These are phyloP conservation scores for Metopia argyrocephala DNA, from an alignment of 2,888 invertebrate genomes.

Conservation along the genomic window DNA sequence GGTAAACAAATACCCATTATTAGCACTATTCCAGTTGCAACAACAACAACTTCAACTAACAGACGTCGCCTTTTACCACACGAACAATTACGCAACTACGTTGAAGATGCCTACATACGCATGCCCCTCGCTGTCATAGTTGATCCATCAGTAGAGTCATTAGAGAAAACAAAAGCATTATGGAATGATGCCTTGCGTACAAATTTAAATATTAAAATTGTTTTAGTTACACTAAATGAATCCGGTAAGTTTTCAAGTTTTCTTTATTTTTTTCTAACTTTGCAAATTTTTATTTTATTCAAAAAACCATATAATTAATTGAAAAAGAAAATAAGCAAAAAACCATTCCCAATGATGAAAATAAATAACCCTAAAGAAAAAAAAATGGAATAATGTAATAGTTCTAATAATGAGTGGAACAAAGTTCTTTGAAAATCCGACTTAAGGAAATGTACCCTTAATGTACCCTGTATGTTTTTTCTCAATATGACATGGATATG, in stretches of 20 bases:
- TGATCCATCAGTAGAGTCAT: slow-evolving; percentile 75
- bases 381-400: no score
- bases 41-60: slow-evolving; percentile 38
- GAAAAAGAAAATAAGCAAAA: no score
- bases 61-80: slow-evolving; percentile 74
- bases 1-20: slow-evolving; percentile 62
- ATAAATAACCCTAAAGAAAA: no score
- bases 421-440: no score
- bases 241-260: slow-evolving; percentile 71
- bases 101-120: slow-evolving; percentile 78
- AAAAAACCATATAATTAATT: no score
- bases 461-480: no score
- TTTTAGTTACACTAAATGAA: slow-evolving; percentile 76
- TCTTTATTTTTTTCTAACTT: slow-evolving; percentile 4
- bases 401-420: no score
- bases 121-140: slow-evolving; percentile 78
- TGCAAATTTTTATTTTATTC: background rate
- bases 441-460: no score
- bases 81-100: slow-evolving; percentile 77
- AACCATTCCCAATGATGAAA: no score
- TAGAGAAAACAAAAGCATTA: slow-evolving; percentile 76
- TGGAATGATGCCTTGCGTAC: slow-evolving; percentile 77
- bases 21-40: slow-evolving; percentile 22
- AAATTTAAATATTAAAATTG: slow-evolving; percentile 77
- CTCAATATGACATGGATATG: no score